Evolutionary conservation across 2,797 vertebrate genomes (phyloP).

Genomic region (Arrhamphus sclerolepis): DNA sequence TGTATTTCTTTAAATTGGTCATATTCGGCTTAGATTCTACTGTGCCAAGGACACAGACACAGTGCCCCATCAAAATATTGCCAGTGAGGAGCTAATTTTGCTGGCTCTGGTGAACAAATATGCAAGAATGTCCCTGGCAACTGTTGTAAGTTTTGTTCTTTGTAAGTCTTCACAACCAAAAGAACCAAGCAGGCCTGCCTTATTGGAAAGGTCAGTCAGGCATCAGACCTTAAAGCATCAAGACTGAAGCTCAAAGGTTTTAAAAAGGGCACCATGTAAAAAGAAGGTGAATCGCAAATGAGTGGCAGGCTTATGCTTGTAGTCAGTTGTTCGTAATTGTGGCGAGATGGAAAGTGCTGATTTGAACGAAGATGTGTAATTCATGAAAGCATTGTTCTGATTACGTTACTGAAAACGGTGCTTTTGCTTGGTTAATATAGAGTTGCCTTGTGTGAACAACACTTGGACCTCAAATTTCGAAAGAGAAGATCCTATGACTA

Average conservation of each 20-base stretch:
- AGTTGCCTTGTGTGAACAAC: too few relatives aligned
- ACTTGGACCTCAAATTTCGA: too few relatives aligned
- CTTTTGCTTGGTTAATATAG: too few relatives aligned
- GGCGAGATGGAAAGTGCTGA: not conserved
- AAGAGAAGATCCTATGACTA: too few relatives aligned
- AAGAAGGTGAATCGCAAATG: not conserved
- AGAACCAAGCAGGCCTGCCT: not conserved
- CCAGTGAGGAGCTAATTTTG: not conserved
- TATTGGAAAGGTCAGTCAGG: too few relatives aligned
- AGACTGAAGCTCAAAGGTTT: too few relatives aligned
- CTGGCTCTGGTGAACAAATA: not conserved
- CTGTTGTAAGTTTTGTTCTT: not conserved
- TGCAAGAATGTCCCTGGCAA: slow-evolving; percentile 4
- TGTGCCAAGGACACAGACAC: too few relatives aligned
- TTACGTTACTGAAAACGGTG: not conserved
- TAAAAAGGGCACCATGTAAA: too few relatives aligned
- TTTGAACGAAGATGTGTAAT: not conserved
- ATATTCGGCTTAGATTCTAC: too few relatives aligned
- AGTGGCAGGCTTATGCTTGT: not conserved
- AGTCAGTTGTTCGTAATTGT: not conserved
- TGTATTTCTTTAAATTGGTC: too few relatives aligned
- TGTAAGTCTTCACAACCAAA: slow-evolving; percentile 3
- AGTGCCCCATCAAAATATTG: not conserved
- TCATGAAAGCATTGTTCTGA: not conserved
- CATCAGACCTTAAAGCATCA: too few relatives aligned